Conservation (phyloP, 2,797 vertebrate genomes). For the Myiotriccus ornatus region DNA sequence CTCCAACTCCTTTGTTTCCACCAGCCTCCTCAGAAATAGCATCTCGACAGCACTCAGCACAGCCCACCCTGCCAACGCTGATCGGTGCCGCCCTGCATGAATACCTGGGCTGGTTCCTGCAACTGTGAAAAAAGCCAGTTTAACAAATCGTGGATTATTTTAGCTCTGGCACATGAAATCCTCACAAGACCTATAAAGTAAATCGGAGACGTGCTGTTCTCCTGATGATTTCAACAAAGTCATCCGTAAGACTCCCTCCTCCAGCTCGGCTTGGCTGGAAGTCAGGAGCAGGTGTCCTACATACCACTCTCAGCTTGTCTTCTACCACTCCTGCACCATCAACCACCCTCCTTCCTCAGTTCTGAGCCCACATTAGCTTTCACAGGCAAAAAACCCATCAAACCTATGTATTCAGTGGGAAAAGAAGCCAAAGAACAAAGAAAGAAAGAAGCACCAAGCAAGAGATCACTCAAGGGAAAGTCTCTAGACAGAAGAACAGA, state of each 20-base stretch:
- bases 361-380: neutral
- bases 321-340: neutral
- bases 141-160: slow-evolving; percentile 17
- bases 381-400: neutral
- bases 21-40: neutral
- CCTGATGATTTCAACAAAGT: neutral
- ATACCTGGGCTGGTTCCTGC: neutral
- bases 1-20: neutral
- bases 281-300: neutral
- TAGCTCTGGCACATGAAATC: slow-evolving; percentile 19
- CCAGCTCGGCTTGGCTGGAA: neutral
- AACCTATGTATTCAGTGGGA: neutral
- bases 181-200: neutral
- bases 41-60: neutral
- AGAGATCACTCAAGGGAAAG: neutral
- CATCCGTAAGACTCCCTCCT: neutral
- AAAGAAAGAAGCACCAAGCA: neutral
- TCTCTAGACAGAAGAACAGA: neutral
- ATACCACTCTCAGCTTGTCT: neutral
- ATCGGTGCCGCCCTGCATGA: neutral
- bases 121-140: neutral
- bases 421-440: neutral
- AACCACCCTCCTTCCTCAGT: neutral
- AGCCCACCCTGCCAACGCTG: neutral
- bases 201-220: neutral